Conservation (phyloP, 2,797 vertebrate genomes). For the Onychomys leucogaster region DNA sequence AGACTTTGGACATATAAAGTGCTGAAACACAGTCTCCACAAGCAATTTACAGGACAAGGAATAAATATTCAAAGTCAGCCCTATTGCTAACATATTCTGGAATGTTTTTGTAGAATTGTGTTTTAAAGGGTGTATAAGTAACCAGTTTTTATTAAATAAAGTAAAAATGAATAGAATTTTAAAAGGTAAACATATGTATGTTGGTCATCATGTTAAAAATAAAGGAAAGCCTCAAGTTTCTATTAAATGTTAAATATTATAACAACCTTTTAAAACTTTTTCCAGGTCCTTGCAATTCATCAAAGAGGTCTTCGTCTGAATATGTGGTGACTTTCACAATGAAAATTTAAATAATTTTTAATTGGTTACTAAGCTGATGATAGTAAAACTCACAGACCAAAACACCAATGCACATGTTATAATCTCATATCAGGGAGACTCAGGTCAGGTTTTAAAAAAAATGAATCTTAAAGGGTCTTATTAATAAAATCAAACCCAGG, state of each 20-base stretch:
- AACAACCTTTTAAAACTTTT: background rate
- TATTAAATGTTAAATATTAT: background rate
- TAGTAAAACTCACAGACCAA: background rate
- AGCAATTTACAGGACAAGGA: background rate
- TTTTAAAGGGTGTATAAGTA: background rate
- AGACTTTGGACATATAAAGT: background rate
- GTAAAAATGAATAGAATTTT: constrained; percentile 28
- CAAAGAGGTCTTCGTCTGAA: background rate
- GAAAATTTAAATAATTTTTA: background rate
- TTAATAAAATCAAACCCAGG: no score
- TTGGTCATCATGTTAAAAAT: background rate
- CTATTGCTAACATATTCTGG: background rate
- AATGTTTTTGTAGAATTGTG: background rate
- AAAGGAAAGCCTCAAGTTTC: background rate
- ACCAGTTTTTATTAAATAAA: constrained; percentile 48
- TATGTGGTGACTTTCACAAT: background rate
- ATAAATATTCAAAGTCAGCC: background rate
- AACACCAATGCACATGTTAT: background rate
- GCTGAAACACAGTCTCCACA: background rate
- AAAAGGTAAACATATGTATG: background rate
- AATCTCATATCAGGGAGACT: background rate
- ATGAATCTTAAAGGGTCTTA: no score
- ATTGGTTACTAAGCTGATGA: background rate
- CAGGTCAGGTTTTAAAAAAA: background rate
- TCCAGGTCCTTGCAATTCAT: background rate